Evolutionary conservation across 2,888 invertebrate genomes (phyloP).

Genomic region (Adela reaumurella): DNA sequence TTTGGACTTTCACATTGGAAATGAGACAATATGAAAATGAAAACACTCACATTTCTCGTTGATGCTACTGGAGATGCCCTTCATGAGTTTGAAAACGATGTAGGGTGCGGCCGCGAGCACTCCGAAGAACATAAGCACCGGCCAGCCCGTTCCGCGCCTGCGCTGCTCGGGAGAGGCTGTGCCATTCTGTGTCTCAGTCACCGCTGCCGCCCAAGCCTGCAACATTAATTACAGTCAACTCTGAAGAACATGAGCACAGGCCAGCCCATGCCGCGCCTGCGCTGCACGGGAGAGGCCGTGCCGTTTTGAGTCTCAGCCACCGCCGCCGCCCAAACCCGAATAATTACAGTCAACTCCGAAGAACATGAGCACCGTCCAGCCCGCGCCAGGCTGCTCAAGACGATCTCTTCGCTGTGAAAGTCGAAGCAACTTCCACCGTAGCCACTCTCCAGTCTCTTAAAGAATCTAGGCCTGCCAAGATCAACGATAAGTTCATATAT

Average conservation of each 20-base stretch:
- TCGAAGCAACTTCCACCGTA: no score
- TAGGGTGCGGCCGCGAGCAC: conserved; percentile 90
- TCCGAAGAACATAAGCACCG: conserved; percentile 84
- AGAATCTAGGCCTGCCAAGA: no score
- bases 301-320: conserved; percentile 37
- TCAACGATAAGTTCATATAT: no score
- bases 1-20: no score
- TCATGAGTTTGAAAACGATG: conserved; percentile 79
- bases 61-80: conserved; percentile 45
- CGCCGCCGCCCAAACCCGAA: conserved; percentile 49
- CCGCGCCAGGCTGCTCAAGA: conserved; percentile 54
- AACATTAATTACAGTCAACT: no score
- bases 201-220: conserved; percentile 52
- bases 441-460: no score
- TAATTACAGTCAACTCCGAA: no score
- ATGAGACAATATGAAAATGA: no score
- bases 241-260: conserved; percentile 87
- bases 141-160: conserved; percentile 68
- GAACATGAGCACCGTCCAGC: conserved; percentile 89
- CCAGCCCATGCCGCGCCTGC: conserved; percentile 64
- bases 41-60: conserved; percentile 63
- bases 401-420: no score
- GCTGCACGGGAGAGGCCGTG: conserved; percentile 29
- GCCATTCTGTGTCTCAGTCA: conserved; percentile 33
- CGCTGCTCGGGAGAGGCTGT: conserved; percentile 30